These are phyloP conservation scores for Diachasma alloeum DNA, from an alignment of 1,140 invertebrate genomes.

Conservation along the genomic window DNA sequence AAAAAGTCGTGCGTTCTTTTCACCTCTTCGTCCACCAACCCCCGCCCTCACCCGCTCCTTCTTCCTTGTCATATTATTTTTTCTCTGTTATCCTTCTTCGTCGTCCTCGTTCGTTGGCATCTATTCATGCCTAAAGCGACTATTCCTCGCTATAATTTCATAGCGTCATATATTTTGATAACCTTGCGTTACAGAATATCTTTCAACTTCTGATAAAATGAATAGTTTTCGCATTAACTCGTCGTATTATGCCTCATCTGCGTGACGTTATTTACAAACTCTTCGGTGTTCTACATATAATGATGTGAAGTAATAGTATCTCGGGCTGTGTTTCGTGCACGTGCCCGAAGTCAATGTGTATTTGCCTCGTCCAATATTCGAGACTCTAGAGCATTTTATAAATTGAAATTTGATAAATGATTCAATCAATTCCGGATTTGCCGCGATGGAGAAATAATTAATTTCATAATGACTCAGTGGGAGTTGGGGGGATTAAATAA, in stretches of 20 bases:
- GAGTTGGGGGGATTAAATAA: background rate
- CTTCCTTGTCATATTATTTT: background rate
- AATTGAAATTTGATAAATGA: no score
- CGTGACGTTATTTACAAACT: no score
- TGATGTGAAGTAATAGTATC: no score
- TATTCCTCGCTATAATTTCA: slow-evolving; percentile 53
- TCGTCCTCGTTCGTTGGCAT: background rate
- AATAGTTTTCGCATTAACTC: background rate
- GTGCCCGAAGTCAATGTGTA: no score
- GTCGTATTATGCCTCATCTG: no score
- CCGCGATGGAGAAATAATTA: background rate
- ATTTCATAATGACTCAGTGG: no score
- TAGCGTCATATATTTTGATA: slow-evolving; percentile 49
- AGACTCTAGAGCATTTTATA: no score
- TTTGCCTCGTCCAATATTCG: no score
- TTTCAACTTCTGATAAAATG: background rate
- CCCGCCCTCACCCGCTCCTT: background rate
- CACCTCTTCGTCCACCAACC: no score
- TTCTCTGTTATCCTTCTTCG: background rate
- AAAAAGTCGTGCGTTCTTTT: slow-evolving; percentile 34
- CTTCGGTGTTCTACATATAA: no score
- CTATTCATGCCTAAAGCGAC: slow-evolving; percentile 45
- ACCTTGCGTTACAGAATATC: slow-evolving; percentile 16
- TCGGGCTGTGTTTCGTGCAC: no score
- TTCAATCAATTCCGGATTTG: no score